These are phyloP conservation scores for Molanna angustata DNA, from an alignment of 2,888 invertebrate genomes.

Conservation along the genomic window DNA sequence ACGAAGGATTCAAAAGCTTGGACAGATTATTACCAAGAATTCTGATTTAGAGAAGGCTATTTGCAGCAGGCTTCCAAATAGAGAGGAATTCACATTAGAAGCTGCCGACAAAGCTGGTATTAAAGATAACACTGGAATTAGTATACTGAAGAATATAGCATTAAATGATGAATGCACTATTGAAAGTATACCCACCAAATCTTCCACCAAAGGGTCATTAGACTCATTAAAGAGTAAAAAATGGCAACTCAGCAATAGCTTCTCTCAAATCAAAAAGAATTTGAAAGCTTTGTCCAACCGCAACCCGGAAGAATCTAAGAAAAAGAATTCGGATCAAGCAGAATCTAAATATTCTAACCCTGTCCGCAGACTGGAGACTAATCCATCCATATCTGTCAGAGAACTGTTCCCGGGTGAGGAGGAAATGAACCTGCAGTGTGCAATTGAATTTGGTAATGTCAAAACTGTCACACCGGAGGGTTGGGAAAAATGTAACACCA, in stretches of 20 bases:
- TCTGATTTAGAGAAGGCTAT: slow-evolving; percentile 16
- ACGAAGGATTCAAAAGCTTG: slow-evolving; percentile 49
- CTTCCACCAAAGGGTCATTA: slow-evolving; percentile 43
- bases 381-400: slow-evolving; percentile 79
- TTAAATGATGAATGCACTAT: slow-evolving; percentile 61
- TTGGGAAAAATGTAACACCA: slow-evolving; percentile 78
- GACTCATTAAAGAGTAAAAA: slow-evolving; percentile 53
- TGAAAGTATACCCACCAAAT: slow-evolving; percentile 52
- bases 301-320: slow-evolving; percentile 44
- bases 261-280: slow-evolving; percentile 52
- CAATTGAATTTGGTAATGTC: slow-evolving; percentile 69
- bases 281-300: slow-evolving; percentile 47
- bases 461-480: slow-evolving; percentile 76
- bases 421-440: slow-evolving; percentile 73
- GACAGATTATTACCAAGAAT: slow-evolving; percentile 41
- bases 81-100: slow-evolving; percentile 38
- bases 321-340: slow-evolving; percentile 43
- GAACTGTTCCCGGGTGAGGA: slow-evolving; percentile 82
- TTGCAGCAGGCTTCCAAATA: slow-evolving; percentile 30
- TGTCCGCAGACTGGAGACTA: slow-evolving; percentile 67
- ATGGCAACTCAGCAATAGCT: slow-evolving; percentile 55
- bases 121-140: slow-evolving; percentile 23
- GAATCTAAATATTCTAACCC: slow-evolving; percentile 55
- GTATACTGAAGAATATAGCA: slow-evolving; percentile 46
- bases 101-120: slow-evolving; percentile 34